phyloP scores from a whole-genome alignment of 2,888 invertebrate species.

The Ectobius pallidus region DNA sequence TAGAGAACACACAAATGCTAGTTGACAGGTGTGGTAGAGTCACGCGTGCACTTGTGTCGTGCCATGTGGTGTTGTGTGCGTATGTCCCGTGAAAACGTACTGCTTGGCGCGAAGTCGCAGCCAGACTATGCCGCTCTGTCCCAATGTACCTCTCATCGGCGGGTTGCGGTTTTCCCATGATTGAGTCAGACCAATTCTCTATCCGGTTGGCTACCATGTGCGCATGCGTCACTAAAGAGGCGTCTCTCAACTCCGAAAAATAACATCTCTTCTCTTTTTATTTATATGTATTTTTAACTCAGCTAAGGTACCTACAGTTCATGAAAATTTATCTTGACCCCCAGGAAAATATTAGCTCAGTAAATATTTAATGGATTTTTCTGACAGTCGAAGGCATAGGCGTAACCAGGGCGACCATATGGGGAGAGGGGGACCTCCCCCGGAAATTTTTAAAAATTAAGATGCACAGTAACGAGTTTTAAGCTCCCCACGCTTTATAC shows the following conservation, averaged over 20 bases:
- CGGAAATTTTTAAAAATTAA: no score
- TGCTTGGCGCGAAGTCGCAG: constrained; percentile 45
- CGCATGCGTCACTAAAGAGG: constrained; percentile 23
- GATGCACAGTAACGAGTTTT: no score
- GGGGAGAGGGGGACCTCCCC: no score
- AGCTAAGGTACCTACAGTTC: neutral
- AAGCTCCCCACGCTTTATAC: no score
- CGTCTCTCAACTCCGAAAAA: constrained; percentile 22
- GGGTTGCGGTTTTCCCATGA: constrained; percentile 40
- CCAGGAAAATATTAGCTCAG: neutral
- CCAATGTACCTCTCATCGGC: neutral
- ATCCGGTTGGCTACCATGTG: constrained; percentile 22
- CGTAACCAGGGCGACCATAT: no score
- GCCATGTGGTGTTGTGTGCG: neutral
- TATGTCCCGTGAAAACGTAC: constrained; percentile 17
- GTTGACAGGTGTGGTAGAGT: neutral
- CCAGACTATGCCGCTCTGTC: neutral
- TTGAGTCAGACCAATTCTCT: constrained; percentile 34
- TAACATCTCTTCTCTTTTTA: neutral
- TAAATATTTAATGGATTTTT: no score
- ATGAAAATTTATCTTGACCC: neutral
- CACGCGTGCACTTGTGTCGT: neutral
- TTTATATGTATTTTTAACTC: constrained; percentile 7
- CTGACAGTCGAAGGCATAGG: no score
- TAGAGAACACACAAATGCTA: no score